Conservation (phyloP, 2,888 invertebrate species). For the Dorcus hopei region DNA sequence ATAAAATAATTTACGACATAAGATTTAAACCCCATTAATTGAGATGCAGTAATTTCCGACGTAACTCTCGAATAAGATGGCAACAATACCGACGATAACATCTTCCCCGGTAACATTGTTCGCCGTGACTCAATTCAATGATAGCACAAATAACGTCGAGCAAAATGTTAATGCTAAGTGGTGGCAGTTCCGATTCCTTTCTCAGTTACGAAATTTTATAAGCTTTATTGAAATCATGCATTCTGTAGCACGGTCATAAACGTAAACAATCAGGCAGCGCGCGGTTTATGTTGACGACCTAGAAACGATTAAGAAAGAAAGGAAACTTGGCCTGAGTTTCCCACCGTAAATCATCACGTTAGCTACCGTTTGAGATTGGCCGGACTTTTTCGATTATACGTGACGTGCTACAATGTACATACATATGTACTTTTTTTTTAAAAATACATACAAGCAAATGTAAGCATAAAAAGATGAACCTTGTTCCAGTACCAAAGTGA, state of each 20-base stretch:
- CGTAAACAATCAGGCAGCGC: conserved; percentile 1
- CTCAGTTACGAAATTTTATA: conserved; percentile 8
- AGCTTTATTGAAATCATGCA: conserved; percentile 1
- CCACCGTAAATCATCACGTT: too few relatives aligned
- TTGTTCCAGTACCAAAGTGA: too few relatives aligned
- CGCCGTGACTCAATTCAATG: neutral
- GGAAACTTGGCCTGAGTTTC: neutral
- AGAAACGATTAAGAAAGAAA: neutral
- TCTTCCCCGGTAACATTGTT: neutral
- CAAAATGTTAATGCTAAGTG: conserved; percentile 15
- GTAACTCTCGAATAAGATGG: neutral
- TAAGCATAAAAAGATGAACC: too few relatives aligned
- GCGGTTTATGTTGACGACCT: neutral
- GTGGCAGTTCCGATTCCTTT: conserved; percentile 14
- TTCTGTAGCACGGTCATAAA: neutral
- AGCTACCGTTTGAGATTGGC: too few relatives aligned
- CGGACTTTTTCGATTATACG: too few relatives aligned
- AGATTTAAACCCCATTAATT: too few relatives aligned
- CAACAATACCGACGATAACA: neutral
- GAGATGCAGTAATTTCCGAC: neutral
- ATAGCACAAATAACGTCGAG: neutral
- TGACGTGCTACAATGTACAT: too few relatives aligned
- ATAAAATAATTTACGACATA: too few relatives aligned
- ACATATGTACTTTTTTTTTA: too few relatives aligned
- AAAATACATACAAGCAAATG: too few relatives aligned